Evolutionary conservation across 2,888 invertebrate species (phyloP), one percentile per base, ranked within the genome.

Genomic region (Conistra vaccinii): DNA sequence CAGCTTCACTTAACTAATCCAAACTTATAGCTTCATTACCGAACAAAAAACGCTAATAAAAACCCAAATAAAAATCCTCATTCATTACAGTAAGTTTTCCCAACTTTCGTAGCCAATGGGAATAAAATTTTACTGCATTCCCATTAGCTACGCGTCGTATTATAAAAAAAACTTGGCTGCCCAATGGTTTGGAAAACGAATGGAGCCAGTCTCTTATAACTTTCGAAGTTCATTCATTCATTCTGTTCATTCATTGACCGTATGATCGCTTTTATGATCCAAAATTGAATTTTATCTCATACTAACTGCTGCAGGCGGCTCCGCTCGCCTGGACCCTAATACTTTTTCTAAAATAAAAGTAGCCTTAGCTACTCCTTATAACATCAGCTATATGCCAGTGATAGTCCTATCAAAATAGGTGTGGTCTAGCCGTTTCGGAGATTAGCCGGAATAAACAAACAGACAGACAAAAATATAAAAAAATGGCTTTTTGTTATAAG

Each of bases 81-180:
- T 81, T 62, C 53, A 61, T 84, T 71, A 58, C 51, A 68, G 4
- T 10, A 10, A 74, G 7, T 73, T 85, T 71, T 61, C 70, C 48
- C 53, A 85, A 70, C 57, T 48, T 57, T 55, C 63, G 60, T 55
- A 60, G 23, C 26, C 42, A 45, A 69, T 81, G 61, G 71, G 81
- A 81, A 84, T 84, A 71, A 82, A 84, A 51, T 71, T 74, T 84
- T 75, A 75, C 62, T 61, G 57, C 67, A 68, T 68, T 73, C 57
- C 69, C 53, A 77, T 77, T 85, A 68, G 17, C 14, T 53, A 68
- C 45, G 70, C 60, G 48, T 48, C 35, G 51, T 62, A 53, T 68
- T 68, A 55, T 58, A 68, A 73, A 82, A 83, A 75, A 69, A 85
- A 77, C 39, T 73, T 73, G 9, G 17, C 2, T 77, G 39, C 17